Evolutionary conservation across 2,113 vertebrate genomes (phyloP).

Genomic region (Coturnix japonica): DNA sequence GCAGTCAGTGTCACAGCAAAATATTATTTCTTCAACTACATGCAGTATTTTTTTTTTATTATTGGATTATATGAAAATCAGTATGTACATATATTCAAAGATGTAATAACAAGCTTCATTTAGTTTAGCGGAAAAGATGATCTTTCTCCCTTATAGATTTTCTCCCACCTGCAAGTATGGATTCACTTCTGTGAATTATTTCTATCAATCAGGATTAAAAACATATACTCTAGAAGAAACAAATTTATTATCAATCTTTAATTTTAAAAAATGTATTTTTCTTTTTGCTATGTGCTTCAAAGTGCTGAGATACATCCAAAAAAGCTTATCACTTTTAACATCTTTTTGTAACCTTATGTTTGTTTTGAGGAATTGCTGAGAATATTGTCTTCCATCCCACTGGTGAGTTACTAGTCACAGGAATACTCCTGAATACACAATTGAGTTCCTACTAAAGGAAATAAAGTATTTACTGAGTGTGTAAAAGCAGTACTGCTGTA

Average conservation of each 20-base stretch:
- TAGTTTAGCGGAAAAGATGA: neutral
- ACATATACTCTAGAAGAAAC: neutral
- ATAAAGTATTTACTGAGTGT: neutral
- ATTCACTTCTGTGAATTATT: neutral
- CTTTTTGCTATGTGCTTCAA: neutral
- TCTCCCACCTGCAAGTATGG: neutral
- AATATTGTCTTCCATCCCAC: neutral
- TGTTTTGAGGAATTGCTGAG: neutral
- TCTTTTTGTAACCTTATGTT: neutral
- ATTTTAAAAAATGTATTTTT: neutral
- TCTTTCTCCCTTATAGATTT: neutral
- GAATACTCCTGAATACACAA: neutral
- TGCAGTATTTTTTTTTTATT: neutral
- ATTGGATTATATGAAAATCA: conserved; percentile 31
- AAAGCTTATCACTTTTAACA: fast-evolving
- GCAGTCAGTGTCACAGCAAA: neutral
- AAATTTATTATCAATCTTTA: neutral
- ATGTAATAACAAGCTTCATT: neutral
- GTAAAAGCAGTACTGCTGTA: neutral
- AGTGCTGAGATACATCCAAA: neutral
- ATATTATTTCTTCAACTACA: neutral
- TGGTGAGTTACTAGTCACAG: neutral
- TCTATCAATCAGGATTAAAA: neutral
- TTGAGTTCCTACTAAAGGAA: neutral
- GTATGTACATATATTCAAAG: neutral